These are phyloP conservation scores for Idaea aversata DNA, from an alignment of 2,888 invertebrate genomes.

Conservation along the genomic window DNA sequence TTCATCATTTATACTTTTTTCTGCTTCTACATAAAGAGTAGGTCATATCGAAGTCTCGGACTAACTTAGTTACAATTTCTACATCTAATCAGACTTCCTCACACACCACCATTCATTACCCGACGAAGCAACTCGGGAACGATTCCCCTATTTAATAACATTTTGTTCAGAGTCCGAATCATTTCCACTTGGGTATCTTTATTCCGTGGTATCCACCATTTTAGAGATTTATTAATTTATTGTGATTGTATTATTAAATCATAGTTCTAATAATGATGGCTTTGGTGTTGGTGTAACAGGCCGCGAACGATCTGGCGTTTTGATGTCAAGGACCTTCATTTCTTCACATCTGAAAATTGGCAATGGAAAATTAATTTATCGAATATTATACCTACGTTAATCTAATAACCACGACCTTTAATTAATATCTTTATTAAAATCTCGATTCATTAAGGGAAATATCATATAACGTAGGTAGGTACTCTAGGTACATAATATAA, in stretches of 20 bases:
- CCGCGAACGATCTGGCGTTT: constrained; percentile 56
- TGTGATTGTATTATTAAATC: constrained; percentile 29
- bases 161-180: not conserved
- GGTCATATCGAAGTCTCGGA: too few species aligned
- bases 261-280: constrained; percentile 65
- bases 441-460: too few species aligned
- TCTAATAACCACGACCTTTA: too few species aligned
- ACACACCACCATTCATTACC: not conserved
- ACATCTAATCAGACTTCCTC: not conserved
- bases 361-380: not conserved
- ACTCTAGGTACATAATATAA: too few species aligned
- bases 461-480: too few species aligned
- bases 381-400: not conserved
- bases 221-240: not conserved
- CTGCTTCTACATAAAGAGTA: too few species aligned
- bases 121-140: not conserved
- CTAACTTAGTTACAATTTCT: too few species aligned
- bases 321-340: constrained; percentile 66
- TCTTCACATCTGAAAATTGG: constrained; percentile 66
- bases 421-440: too few species aligned
- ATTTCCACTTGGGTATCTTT: not conserved
- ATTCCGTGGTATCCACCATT: not conserved
- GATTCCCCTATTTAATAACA: not conserved
- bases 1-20: too few species aligned
- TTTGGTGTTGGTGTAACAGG: constrained; percentile 66